Evolutionary conservation across 2,797 vertebrate genomes (phyloP), one percentile per base, ranked within the genome.

Genomic region (Anguilla anguilla): DNA sequence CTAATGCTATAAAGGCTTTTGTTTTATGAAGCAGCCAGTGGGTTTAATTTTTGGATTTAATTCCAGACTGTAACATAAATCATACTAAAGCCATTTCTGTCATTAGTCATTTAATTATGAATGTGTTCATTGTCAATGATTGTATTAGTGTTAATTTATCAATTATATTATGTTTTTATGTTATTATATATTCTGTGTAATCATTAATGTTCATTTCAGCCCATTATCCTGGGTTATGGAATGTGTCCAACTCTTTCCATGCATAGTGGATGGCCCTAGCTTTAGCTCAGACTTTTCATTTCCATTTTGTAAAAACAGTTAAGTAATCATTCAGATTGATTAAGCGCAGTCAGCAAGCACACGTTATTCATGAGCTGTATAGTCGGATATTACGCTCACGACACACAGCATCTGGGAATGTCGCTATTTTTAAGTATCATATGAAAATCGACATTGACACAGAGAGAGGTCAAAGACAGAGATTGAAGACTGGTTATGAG

Each of bases 131-230:
- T 22, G 43, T 81, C 49, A 46, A 81, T 49, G 0, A 81, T 49
- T 81, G 43, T 25, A 46, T n/a, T 81, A 2, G 43, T 81, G 43
- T 25, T 81, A 49, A 81, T 81, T 81, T 81, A 81, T 49, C 77
- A 81, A 81, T 49, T 6, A 81, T 81, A 49, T 79, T 79, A 79
- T 51, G 74, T 15, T 79, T 81, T 81, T 81, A 81, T 81, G 39
- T n/a, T 13, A 49, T 81, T 49, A 49, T 49, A 81, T 49, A 81
- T 77, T 77, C 35, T 31, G 28, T 13, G 1, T 3, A 74, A 74
- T 2, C 15, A 31, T 46, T 46, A 46, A 46, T 6, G 46, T 79
- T 5, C 6, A 81, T 81, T 46, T 81, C 46, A 81, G 43, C 77
- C 22, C 77, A 25, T 43, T 43, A 79, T 43, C 69, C n/a, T 35